These are phyloP conservation scores for Pomatorhinus ruficollis DNA, from an alignment of 2,113 vertebrate genomes.

Conservation along the genomic window DNA sequence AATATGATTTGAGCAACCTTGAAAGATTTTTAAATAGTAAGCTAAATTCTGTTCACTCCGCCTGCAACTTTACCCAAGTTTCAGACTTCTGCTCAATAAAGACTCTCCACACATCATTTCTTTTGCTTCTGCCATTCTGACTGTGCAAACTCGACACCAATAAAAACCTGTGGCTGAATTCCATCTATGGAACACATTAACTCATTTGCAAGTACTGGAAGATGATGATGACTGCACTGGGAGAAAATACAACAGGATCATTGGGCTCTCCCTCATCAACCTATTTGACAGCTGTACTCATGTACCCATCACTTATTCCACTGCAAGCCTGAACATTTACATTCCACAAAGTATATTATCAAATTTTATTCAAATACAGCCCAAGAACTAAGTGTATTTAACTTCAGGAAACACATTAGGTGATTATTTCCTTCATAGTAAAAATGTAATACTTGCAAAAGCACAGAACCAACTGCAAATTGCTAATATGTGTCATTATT, in stretches of 20 bases:
- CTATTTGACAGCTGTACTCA: background rate
- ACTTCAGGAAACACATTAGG: background rate
- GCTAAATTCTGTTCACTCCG: background rate
- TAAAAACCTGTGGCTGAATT: background rate
- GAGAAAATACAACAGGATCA: background rate
- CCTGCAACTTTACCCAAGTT: background rate
- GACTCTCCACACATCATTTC: background rate
- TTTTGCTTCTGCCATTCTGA: background rate
- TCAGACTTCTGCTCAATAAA: background rate
- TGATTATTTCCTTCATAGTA: background rate
- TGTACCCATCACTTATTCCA: background rate
- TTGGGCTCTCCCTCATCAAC: background rate
- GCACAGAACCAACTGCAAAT: background rate
- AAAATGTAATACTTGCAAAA: background rate
- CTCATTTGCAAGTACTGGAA: background rate
- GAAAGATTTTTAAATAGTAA: constrained; percentile 3
- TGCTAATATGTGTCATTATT: background rate
- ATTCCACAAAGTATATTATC: background rate
- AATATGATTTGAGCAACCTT: constrained; percentile 12
- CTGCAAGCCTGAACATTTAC: background rate
- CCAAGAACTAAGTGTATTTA: background rate
- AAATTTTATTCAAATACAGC: background rate
- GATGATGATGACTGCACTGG: background rate
- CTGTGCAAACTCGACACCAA: background rate
- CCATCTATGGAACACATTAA: background rate